These are phyloP conservation scores for Sorex maritimensis DNA, from an alignment of 2,797 vertebrate species.

Conservation along the genomic window DNA sequence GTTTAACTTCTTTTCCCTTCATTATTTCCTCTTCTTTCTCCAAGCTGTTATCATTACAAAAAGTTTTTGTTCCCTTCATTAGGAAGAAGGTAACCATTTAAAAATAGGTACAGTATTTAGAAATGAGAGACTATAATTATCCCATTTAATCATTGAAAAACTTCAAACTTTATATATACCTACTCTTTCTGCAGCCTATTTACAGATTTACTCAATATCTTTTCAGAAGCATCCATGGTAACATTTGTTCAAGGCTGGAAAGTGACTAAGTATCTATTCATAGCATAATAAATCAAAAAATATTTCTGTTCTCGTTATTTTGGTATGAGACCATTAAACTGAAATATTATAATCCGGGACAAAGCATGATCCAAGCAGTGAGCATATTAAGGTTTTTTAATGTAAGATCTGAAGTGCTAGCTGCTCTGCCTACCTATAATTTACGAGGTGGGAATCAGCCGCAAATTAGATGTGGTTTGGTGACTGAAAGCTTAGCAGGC, in stretches of 20 bases:
- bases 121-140: constrained; percentile 35
- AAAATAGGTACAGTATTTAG: background rate
- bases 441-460: background rate
- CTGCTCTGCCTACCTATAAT: background rate
- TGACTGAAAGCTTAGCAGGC: background rate
- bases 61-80: background rate
- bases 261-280: background rate
- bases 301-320: background rate
- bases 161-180: background rate
- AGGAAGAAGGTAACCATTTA: background rate
- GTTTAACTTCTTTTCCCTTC: constrained; percentile 1
- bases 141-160: background rate
- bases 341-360: rapidly evolving
- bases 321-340: background rate
- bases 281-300: background rate
- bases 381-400: background rate
- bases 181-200: background rate
- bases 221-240: background rate
- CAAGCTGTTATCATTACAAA: background rate
- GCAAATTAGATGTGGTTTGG: background rate
- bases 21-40: background rate
- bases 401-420: background rate
- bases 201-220: background rate
- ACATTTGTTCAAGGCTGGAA: background rate
- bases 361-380: background rate